Evolutionary conservation across 2,797 vertebrate genomes (phyloP).

Genomic region (Sebastes trivittatus): DNA sequence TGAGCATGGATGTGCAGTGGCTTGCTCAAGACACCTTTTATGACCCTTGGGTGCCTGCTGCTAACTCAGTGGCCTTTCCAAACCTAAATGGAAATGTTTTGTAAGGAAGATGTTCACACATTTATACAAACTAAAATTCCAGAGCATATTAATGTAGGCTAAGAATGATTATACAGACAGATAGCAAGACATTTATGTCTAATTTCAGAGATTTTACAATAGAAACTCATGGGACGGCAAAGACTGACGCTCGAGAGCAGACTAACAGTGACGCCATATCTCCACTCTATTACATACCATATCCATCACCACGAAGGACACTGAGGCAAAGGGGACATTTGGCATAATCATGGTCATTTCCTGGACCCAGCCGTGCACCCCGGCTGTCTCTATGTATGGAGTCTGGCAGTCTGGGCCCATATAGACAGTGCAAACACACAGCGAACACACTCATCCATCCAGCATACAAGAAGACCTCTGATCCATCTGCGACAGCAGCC

Average conservation of each 20-base stretch:
- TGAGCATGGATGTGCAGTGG: conserved; percentile 59
- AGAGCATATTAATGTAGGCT: neutral
- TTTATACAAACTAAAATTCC: neutral
- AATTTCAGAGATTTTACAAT: neutral
- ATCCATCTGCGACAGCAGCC: conserved; percentile 67
- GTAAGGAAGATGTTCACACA: neutral
- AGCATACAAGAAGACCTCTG: conserved; percentile 68
- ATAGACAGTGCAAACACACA: conserved; percentile 65
- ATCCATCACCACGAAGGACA: conserved; percentile 68
- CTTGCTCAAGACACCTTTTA: conserved; percentile 64
- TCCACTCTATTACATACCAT: conserved; percentile 60
- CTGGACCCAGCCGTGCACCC: conserved; percentile 53
- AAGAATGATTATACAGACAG: neutral
- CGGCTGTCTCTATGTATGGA: conserved; percentile 67
- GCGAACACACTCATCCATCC: conserved; percentile 63
- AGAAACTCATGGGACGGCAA: conserved; percentile 3
- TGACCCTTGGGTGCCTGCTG: conserved; percentile 49
- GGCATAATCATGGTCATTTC: conserved; percentile 74
- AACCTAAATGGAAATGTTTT: conserved; percentile 30
- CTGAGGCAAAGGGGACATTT: conserved; percentile 57
- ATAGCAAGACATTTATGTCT: neutral
- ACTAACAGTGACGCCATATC: conserved; percentile 29
- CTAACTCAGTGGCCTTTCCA: conserved; percentile 34
- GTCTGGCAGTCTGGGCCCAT: conserved; percentile 75
- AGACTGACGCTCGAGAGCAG: conserved; percentile 3